Evolutionary conservation across 2,797 vertebrate species (phyloP), one percentile per base, ranked within the genome.

Genomic region (Chromobotia macracanthus): DNA sequence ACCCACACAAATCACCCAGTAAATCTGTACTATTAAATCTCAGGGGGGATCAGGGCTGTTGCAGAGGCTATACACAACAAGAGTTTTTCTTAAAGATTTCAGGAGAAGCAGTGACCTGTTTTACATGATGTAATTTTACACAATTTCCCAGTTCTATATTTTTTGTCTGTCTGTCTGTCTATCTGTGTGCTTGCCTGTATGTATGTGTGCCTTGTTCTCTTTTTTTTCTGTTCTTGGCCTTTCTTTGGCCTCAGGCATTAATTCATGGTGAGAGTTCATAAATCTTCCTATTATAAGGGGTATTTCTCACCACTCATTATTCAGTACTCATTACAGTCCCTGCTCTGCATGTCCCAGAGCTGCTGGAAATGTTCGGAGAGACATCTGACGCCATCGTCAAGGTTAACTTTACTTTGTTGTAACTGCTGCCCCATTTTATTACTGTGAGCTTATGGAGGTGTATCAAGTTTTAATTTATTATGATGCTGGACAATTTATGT

Each of bases 181-280:
- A 19, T 23, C 23, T 58, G 25, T 60, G 23, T 60, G 28, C 4
- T 28, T 28, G 28, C 2, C 28, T 28, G 28, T 28, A 2, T 28
- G 28, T 28, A 4, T 28, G 28, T n/a, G n/a, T n/a, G n/a, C n/a
- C n/a, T n/a, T n/a, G n/a, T 23, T 56, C 53, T 61, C 3, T 66
- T 44, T 50, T 21, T 81, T 77, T 72, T 72, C 71, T 90, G 84
- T 84, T 83, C 84, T 3, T 38, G 35, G 87, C 89, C 86, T 80
- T 65, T 41, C 81, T 87, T 87, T 88, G 89, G 90, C 91, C 87
- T 56, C 77, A 79, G 90, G 92, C 90, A 92, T 92, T 93, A 90
- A 92, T 91, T 92, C 90, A 92, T 91, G 90, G 88, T 90, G 90
- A 92, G 87, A 90, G 90, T 92, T 92, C 91, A 92, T 93, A 92